phyloP scores from a whole-genome alignment of 2,113 vertebrate genomes.

The Parus major region DNA sequence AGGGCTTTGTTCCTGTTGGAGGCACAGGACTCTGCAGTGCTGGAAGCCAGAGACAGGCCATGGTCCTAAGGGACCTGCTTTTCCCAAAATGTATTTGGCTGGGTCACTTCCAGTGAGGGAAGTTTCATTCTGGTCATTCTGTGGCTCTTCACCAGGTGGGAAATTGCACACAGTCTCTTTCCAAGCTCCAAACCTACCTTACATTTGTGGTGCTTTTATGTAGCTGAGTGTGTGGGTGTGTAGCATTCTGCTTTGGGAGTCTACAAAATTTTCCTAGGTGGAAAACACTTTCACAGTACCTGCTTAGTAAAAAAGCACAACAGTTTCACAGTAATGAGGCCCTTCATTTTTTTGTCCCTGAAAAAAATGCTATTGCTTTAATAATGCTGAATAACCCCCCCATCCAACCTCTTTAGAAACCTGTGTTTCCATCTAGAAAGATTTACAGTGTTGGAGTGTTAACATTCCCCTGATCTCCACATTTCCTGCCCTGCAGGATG shows the following conservation, averaged over 20 bases:
- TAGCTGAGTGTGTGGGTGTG: background rate
- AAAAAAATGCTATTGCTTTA: slow-evolving; percentile 14
- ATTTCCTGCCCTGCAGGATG: slow-evolving; percentile 42
- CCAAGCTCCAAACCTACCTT: background rate
- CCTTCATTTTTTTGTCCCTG: slow-evolving; percentile 33
- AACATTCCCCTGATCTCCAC: background rate
- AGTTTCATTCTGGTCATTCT: background rate
- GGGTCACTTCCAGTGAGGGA: background rate
- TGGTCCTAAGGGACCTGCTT: background rate
- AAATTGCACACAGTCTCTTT: background rate
- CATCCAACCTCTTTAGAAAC: background rate
- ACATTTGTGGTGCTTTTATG: background rate
- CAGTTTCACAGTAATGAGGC: slow-evolving; percentile 65
- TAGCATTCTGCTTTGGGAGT: background rate
- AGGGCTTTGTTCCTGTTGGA: background rate
- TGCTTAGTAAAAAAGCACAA: slow-evolving; percentile 27
- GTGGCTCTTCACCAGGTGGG: background rate
- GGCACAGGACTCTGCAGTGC: background rate
- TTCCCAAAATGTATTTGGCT: background rate
- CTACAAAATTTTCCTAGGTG: background rate
- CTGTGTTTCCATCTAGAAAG: background rate
- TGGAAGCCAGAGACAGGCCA: slow-evolving; percentile 1
- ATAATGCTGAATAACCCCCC: background rate
- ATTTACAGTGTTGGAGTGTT: slow-evolving; percentile 3
- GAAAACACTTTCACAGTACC: slow-evolving; percentile 66